These are phyloP conservation scores for Copidosoma aretas DNA, from an alignment of 2,888 invertebrate species.

Conservation along the genomic window DNA sequence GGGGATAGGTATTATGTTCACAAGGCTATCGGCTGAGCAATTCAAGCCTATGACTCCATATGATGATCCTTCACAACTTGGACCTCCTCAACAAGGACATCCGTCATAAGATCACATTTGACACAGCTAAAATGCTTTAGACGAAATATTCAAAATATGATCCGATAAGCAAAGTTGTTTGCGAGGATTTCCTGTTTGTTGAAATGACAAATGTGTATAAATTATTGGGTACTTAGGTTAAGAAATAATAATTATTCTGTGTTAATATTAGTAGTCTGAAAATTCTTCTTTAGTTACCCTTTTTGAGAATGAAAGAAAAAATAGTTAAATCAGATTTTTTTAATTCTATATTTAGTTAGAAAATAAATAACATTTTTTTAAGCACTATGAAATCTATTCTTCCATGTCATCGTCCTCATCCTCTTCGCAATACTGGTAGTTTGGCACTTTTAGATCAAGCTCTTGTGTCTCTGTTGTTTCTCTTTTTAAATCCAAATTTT, in stretches of 20 bases:
- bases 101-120: slow-evolving; percentile 39
- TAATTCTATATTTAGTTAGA: slow-evolving; percentile 15
- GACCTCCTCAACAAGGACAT: slow-evolving; percentile 63
- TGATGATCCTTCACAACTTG: slow-evolving; percentile 79
- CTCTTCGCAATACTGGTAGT: slow-evolving; percentile 44
- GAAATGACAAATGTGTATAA: slow-evolving; percentile 33
- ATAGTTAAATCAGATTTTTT: neutral
- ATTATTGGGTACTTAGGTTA: slow-evolving; percentile 35
- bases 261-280: slow-evolving; percentile 23
- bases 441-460: slow-evolving; percentile 45
- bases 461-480: slow-evolving; percentile 29
- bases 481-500: slow-evolving; percentile 20
- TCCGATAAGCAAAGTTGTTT: slow-evolving; percentile 4
- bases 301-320: too few relatives aligned
- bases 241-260: slow-evolving; percentile 35
- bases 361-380: slow-evolving; percentile 15
- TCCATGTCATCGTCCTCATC: slow-evolving; percentile 47
- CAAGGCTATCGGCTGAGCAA: slow-evolving; percentile 89
- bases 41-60: slow-evolving; percentile 81
- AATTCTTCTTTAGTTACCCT: slow-evolving; percentile 2
- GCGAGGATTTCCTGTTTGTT: slow-evolving; percentile 7
- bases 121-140: slow-evolving; percentile 21
- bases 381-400: slow-evolving; percentile 24
- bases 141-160: slow-evolving; percentile 20
- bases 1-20: slow-evolving; percentile 94